Evolutionary conservation across 2,113 vertebrate species (phyloP).

Genomic region (Rhinoptilus africanus): DNA sequence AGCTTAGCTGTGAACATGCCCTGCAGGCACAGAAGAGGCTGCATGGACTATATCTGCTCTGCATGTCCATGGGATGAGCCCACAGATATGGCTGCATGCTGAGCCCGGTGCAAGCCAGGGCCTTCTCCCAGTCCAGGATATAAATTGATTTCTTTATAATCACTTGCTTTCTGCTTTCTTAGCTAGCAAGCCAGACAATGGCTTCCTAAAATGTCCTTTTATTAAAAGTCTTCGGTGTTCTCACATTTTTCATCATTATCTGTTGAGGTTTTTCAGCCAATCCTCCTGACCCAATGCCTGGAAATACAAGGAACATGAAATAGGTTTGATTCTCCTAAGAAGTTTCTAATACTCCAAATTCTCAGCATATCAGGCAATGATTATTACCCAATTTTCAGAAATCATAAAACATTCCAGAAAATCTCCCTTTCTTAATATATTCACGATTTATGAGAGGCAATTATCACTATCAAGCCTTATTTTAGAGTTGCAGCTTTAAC

Average conservation of each 20-base stretch:
- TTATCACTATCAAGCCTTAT: neutral
- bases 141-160: neutral
- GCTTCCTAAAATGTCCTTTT: neutral
- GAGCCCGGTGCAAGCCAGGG: neutral
- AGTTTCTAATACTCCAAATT: neutral
- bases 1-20: neutral
- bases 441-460: slow-evolving; percentile 10
- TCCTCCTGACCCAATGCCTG: neutral
- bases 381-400: neutral
- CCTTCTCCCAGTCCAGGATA: neutral
- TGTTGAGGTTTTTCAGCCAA: neutral
- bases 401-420: neutral
- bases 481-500: slow-evolving; percentile 18
- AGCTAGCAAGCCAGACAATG: neutral
- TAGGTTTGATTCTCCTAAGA: neutral
- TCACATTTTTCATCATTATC: neutral
- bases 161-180: neutral
- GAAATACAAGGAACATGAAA: neutral
- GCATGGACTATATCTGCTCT: neutral
- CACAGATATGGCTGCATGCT: neutral
- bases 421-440: neutral
- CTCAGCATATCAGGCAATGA: neutral
- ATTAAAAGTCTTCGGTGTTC: neutral
- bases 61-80: neutral
- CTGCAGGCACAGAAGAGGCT: neutral